Evolutionary conservation across 2,888 invertebrate genomes (phyloP).

Genomic region (Boloria euphrosyne): DNA sequence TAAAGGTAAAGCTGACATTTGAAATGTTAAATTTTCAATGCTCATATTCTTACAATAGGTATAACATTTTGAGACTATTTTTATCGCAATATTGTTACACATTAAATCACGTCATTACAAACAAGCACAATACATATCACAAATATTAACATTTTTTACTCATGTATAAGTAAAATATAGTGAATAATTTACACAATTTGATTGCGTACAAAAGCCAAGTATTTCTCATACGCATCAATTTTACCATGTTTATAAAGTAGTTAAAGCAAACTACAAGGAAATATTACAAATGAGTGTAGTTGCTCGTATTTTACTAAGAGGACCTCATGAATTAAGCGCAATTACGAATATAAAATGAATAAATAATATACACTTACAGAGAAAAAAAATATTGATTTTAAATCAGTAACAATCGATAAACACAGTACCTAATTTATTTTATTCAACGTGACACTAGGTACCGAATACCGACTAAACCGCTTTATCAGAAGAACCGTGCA

Average conservation of each 20-base stretch:
- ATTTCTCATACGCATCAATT: not conserved
- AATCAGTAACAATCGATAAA: not conserved
- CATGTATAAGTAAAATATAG: too few species aligned
- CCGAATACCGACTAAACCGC: conserved; percentile 34
- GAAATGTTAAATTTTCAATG: too few species aligned
- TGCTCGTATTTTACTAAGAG: not conserved
- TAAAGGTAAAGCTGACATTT: too few species aligned
- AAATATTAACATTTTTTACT: too few species aligned
- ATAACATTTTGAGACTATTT: too few species aligned
- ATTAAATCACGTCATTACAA: too few species aligned
- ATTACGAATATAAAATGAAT: not conserved
- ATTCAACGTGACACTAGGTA: conserved; percentile 38
- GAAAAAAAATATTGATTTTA: conserved; percentile 5
- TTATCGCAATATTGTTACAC: too few species aligned
- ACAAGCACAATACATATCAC: too few species aligned
- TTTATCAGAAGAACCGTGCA: not conserved
- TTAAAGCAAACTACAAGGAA: conserved; percentile 7
- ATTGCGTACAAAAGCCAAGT: too few species aligned
- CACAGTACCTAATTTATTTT: conserved; percentile 24
- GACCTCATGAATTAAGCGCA: not conserved
- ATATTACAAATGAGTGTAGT: not conserved
- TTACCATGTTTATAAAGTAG: not conserved
- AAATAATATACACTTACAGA: not conserved
- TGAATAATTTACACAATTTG: too few species aligned
- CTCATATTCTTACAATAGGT: too few species aligned